Evolutionary conservation across 2,888 invertebrate species (phyloP), one percentile per base, ranked within the genome.

Genomic region (Trissoscelio sp.): DNA sequence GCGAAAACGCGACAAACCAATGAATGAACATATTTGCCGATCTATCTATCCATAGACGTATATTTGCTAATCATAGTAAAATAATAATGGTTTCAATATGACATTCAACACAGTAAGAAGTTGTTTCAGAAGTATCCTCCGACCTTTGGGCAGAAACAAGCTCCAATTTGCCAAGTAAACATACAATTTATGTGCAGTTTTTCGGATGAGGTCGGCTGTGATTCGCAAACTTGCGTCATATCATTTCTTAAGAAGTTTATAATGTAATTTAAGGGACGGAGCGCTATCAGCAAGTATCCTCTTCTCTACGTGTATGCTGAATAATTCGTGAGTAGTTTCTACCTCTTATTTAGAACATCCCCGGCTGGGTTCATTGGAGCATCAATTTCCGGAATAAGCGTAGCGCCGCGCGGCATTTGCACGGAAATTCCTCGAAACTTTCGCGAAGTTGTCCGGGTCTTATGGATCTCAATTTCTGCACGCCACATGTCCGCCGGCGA

Each of bases 321-420:
- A 82, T 82, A 75, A 79, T 79, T 79, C 60, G 46, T 66, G 60
- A 75, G 79, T 57, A 82, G 67, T 79, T 82, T 82, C 72, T 72
- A 75, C 42, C 72, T 79, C 79, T 79, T 79, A 79, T 73, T 79
- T 77, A 73, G 75, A 77, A 67, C 72, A 75, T 55, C 72, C 67
- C 51, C 46, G 31, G 60, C 46, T 62, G 60, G 78, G 82, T 82
- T 83, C 82, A 80, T 82, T 69, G 83, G 75, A 83, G 85, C 87
- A 87, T 87, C 87, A 86, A 88, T 88, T 86, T 85, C 85, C 83
- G 85, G 80, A 87, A 86, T 86, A 87, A 83, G 85, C 83, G 86
- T 84, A 79, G 85, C 85, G 78, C 84, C 83, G 83, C 83, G 80
- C 81, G 81, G 81, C 84, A 86, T 86, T 86, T 84, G 85, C 85